These are phyloP conservation scores for Peromyscus californicus DNA, from an alignment of 2,113 vertebrate species.

Conservation along the genomic window DNA sequence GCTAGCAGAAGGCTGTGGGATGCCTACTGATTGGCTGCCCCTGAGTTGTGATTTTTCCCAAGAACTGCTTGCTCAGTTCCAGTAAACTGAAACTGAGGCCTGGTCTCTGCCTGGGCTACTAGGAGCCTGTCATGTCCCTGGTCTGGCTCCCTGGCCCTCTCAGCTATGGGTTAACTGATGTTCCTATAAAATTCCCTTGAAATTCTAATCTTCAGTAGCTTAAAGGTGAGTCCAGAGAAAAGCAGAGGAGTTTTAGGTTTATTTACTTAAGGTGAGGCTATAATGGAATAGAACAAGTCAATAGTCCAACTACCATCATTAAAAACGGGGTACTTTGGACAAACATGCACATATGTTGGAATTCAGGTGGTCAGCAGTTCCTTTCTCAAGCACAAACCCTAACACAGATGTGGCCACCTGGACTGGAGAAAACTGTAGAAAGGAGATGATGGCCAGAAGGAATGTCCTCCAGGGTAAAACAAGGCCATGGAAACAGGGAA, in stretches of 20 bases:
- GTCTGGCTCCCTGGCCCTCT: too few relatives aligned
- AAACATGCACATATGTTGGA: neutral
- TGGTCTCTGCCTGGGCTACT: too few relatives aligned
- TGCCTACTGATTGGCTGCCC: too few relatives aligned
- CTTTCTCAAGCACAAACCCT: neutral
- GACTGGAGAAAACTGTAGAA: neutral
- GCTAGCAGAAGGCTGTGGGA: too few relatives aligned
- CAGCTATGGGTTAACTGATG: neutral
- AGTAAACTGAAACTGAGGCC: too few relatives aligned
- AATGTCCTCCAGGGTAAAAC: neutral
- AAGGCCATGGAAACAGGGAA: neutral
- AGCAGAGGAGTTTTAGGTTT: neutral
- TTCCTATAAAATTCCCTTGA: neutral
- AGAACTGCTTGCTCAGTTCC: too few relatives aligned
- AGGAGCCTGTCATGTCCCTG: too few relatives aligned
- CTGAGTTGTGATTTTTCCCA: too few relatives aligned
- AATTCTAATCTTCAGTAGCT: neutral
- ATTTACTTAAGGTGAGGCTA: neutral
- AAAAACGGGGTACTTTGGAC: neutral
- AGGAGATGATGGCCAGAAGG: neutral
- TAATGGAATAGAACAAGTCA: fast-evolving
- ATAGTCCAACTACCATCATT: neutral
- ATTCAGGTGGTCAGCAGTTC: neutral
- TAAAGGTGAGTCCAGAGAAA: neutral
- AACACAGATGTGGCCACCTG: neutral